These are phyloP conservation scores for Tenrec ecaudatus DNA, from an alignment of 2,113 vertebrate species.

Conservation along the genomic window DNA sequence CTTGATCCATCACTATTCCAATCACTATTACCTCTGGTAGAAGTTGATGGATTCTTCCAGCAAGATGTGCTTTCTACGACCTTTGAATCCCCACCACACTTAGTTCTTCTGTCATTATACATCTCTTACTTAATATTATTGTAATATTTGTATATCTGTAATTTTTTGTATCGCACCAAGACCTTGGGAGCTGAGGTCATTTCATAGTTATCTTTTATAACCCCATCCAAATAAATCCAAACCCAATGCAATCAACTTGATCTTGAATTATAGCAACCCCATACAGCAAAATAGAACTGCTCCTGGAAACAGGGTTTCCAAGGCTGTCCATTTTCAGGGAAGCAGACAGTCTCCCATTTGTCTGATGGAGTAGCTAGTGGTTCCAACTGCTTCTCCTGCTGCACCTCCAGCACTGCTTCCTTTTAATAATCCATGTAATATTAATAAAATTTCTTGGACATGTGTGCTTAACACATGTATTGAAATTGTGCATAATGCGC, in stretches of 20 bases:
- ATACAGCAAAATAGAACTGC: no score
- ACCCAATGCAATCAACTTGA: no score
- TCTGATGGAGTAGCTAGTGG: no score
- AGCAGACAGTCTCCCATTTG: no score
- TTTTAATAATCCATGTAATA: background rate
- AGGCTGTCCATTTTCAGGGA: no score
- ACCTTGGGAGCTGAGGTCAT: background rate
- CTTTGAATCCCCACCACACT: background rate
- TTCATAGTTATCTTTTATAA: background rate
- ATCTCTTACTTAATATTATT: background rate
- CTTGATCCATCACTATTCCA: background rate
- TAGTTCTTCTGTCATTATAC: background rate
- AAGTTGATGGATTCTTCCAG: background rate
- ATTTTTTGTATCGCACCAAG: background rate
- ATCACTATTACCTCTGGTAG: background rate
- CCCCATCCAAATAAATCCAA: no score
- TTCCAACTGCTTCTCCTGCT: no score
- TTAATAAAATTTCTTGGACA: constrained; percentile 5
- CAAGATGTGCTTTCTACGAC: background rate
- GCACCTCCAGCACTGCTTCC: no score
- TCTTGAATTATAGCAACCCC: no score
- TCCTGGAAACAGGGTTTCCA: no score
- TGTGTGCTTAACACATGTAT: background rate
- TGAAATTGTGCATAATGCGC: background rate
- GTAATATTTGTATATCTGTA: background rate